Conservation (phyloP, 1,140 invertebrate species). For the Drosophila serrata region DNA sequence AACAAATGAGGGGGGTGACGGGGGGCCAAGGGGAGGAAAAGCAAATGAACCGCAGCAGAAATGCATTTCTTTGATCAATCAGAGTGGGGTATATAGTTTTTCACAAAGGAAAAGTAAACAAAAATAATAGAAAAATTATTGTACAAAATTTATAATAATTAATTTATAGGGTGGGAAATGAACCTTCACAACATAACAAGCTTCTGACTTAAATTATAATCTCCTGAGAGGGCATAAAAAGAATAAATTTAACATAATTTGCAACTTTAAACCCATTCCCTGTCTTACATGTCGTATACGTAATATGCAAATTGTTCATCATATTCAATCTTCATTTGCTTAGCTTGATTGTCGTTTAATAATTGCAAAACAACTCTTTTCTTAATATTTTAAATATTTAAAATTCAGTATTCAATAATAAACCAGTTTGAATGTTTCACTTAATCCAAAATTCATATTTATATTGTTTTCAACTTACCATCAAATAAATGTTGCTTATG, state of each 20-base stretch:
- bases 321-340: background rate
- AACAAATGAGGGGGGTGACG: too few species aligned
- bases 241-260: background rate
- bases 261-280: background rate
- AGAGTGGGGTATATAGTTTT: background rate
- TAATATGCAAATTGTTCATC: background rate
- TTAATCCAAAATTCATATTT: background rate
- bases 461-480: background rate
- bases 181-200: too few species aligned
- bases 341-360: background rate
- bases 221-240: background rate
- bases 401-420: background rate
- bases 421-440: background rate
- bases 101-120: background rate
- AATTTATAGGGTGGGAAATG: too few species aligned
- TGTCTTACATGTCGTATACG: background rate
- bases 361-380: background rate
- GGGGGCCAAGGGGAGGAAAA: slow-evolving; percentile 23
- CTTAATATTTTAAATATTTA: background rate
- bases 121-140: too few species aligned
- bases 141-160: too few species aligned
- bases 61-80: slow-evolving; percentile 31
- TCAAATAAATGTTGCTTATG: background rate
- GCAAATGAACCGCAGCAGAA: slow-evolving; percentile 24
- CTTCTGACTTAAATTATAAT: too few species aligned